Evolutionary conservation across 1,140 invertebrate genomes (phyloP), one percentile per base, ranked within the genome.

Genomic region (Pinna nobilis): DNA sequence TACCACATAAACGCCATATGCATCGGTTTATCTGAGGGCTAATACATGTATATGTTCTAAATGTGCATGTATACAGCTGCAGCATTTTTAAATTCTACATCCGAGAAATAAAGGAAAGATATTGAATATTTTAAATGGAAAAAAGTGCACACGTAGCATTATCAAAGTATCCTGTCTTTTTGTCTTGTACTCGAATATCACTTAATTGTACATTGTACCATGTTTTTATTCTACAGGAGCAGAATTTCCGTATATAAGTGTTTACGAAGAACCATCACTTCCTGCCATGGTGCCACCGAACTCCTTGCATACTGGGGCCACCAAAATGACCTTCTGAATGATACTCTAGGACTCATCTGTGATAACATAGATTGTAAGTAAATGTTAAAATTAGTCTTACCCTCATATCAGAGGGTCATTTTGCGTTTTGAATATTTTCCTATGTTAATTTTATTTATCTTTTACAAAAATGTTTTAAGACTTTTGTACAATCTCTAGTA

Each of bases 271-370:
- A 70, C 60, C 23, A 13, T 70, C 15, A 35, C 59, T 5, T 32
- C 47, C n/a, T 75, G 73, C 20, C 49, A 66, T 23, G 73, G 73
- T 18, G 60, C 73, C 3, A 53, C 63, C 18, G 73, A 75, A 23
- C 49, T 65, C n/a, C 33, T 75, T 0, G 51, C 35, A 18, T 35
- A 63, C 13, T 75, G 73, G 73, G 73, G 73, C 3, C 73, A 75
- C 44, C 73, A 75, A 41, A 66, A 75, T 23, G 61, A 75, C 32
- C 61, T 65, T 7, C 41, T 75, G 9, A 60, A 75, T 20, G 53
- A 57, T 1, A 50, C 60, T 9, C 25, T 75, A 1, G 61, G 70
- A 39, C 50, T 75, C 3, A 25, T 75, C 5, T 75, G 73, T 50
- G 18, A 68, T 39, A 67, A 75, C 23, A 30, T 75, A 7, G 60